A percentile compares a stretch with the other conserved stretches of the same genome.
Conservation (phyloP, 2,797 vertebrate genomes). For the Pipistrellus nathusii region DNA sequence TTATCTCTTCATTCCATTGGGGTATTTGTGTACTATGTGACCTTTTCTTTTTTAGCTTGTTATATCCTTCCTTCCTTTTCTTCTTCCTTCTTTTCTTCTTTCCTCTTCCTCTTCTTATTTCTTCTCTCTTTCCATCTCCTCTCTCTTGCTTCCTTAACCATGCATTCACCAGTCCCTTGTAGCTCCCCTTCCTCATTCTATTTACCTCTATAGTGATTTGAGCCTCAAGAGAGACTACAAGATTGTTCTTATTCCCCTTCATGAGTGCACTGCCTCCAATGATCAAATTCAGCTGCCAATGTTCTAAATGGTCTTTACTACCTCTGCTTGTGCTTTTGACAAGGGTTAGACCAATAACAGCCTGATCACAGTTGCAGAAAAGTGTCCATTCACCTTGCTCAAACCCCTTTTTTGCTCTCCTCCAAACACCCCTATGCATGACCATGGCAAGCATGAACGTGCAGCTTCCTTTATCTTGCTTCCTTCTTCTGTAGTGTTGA, state of each 20-base stretch:
- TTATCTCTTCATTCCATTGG: conserved; percentile 2
- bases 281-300: neutral
- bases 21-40: neutral
- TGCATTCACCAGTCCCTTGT: conserved; percentile 19
- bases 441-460: conserved; percentile 5
- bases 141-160: neutral
- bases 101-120: neutral
- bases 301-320: neutral
- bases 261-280: neutral
- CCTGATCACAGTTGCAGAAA: neutral
- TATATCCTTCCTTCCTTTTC: neutral
- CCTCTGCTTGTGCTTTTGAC: conserved; percentile 3
- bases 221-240: neutral
- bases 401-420: neutral
- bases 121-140: neutral
- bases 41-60: conserved; percentile 26
- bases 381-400: conserved; percentile 29
- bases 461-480: conserved; percentile 18
- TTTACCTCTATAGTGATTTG: conserved; percentile 22
- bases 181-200: neutral
- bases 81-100: neutral
- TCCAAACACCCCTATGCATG: conserved; percentile 19
- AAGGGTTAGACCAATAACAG: neutral
- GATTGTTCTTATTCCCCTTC: neutral
- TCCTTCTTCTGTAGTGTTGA: conserved; percentile 14